These are phyloP conservation scores for Dinomys branickii DNA, from an alignment of 2,113 vertebrate genomes.

Conservation along the genomic window DNA sequence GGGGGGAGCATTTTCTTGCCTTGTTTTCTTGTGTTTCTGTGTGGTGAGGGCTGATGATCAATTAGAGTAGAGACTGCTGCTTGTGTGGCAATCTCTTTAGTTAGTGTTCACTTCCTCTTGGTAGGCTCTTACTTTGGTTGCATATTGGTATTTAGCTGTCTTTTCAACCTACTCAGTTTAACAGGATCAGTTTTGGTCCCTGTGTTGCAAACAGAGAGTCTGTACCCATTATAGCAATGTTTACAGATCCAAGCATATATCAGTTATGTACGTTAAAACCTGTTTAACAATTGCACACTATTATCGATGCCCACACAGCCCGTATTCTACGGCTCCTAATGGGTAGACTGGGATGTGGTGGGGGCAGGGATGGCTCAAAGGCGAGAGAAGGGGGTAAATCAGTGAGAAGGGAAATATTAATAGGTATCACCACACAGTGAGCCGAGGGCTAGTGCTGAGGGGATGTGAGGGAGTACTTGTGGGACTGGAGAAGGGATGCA, in stretches of 20 bases:
- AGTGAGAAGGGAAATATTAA: not conserved
- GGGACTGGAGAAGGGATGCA: not conserved
- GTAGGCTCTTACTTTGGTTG: not conserved
- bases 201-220: not conserved
- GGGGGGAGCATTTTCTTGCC: not conserved
- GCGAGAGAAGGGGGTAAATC: not conserved
- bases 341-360: not conserved
- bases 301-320: not conserved
- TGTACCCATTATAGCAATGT: not conserved
- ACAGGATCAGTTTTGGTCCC: not conserved
- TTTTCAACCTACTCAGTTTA: not conserved
- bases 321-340: not conserved
- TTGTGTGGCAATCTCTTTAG: not conserved
- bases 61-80: not conserved
- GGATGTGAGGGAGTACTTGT: not conserved
- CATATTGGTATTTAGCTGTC: not conserved
- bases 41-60: not conserved
- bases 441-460: not conserved
- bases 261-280: not conserved
- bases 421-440: not conserved
- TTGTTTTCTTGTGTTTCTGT: not conserved
- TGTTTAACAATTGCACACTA: not conserved
- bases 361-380: not conserved
- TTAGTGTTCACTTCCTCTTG: not conserved
- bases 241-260: not conserved